Evolutionary conservation across 2,113 vertebrate species (phyloP).

Genomic region (Notarius lentiginosus): DNA sequence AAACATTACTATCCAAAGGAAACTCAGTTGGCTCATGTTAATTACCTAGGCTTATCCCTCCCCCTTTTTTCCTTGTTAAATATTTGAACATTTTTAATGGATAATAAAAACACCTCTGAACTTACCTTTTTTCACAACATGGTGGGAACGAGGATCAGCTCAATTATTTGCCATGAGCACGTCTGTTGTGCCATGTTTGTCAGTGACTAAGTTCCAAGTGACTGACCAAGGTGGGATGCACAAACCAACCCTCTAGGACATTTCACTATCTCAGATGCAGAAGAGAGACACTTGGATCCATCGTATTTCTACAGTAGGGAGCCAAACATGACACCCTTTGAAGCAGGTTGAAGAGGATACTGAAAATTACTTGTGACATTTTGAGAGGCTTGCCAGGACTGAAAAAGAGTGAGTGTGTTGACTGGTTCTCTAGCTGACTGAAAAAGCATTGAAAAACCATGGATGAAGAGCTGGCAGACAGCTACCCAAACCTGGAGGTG

Average conservation of each 20-base stretch:
- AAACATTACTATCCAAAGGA: conserved; percentile 3
- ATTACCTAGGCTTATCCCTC: background rate
- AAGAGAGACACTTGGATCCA: background rate
- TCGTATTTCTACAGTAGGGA: background rate
- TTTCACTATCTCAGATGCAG: background rate
- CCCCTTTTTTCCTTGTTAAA: background rate
- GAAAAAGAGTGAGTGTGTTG: conserved; percentile 12
- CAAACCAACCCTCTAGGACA: background rate
- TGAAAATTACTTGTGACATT: background rate
- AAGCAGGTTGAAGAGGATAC: background rate
- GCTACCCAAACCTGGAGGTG: background rate
- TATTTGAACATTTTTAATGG: background rate
- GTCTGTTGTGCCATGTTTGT: background rate
- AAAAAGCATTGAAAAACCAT: background rate
- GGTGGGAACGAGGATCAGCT: background rate
- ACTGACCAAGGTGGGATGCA: background rate
- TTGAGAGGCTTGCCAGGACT: conserved; percentile 6
- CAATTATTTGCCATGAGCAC: background rate
- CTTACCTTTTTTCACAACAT: background rate
- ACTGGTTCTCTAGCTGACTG: conserved; percentile 6
- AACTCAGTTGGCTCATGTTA: background rate
- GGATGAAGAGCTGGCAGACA: conserved; percentile 9
- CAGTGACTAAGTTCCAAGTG: background rate
- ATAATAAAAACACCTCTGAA: background rate
- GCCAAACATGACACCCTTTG: conserved; percentile 3